Base-by-base conservation (phyloP, 1,140 invertebrate species). In the Trichonephila clavata region DNA sequence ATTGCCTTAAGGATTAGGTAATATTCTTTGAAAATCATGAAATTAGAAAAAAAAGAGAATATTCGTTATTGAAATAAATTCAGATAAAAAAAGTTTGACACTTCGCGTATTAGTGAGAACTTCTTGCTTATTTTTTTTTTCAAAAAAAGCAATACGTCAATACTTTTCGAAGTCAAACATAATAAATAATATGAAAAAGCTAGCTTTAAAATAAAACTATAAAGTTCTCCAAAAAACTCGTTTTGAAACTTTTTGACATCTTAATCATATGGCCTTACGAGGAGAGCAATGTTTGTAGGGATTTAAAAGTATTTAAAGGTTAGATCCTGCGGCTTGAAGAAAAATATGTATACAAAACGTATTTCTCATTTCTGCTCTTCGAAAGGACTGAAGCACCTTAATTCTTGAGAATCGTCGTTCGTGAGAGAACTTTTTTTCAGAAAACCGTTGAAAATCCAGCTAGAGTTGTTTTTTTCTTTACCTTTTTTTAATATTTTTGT, bases 271-370 rank as follows among this genome's bases (percentile, higher is more conserved):
- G 57, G 32, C 27, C 27, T n/a, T 32, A 16, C 5, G 18, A 63
- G 27, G 43, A 90, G 57, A 81, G 57, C 81, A 90, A 90, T 90
- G 89, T 60, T 90, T 90, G 89, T 27, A 24, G 27, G 57, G 89
- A 90, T 90, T 90, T 90, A 39, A 39, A 63, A 90, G 89, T 90
- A 90, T 90, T 90, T 80, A 90, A 90, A 80, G 50, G 71, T 57
- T 61, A 50, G 60, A 61, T 90, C n/a, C 21, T 50, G 13, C 5
- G 21, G 39, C 27, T 68, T 59, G 18, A 59, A 81, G 50, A 13
- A 50, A 50, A 50, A 50, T 14, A 43, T 50, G 50, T 50, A 50
- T 50, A 50, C 71, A 13, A 89, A 89, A 6, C 61, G 43, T 32
- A 81, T 81, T 81, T 83, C 77, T 90, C 57, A 61, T 81, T 90